A percentile compares a stretch with the other conserved stretches of the same genome.
These are phyloP conservation scores for Beroe forskalii DNA, from an alignment of 37 sponge, comb jelly and placozoan genomes.

Conservation along the genomic window DNA sequence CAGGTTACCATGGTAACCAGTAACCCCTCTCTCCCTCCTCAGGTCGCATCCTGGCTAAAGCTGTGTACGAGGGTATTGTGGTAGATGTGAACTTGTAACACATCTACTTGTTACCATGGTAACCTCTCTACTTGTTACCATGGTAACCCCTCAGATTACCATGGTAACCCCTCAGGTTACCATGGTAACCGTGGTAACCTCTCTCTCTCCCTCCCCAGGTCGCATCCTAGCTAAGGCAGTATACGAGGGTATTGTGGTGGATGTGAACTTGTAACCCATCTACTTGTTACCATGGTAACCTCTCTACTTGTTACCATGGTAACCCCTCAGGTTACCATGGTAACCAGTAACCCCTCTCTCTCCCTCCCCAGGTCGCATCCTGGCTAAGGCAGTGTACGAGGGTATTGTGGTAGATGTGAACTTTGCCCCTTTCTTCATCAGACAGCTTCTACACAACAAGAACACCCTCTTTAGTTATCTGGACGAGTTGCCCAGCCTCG, in stretches of 20 bases:
- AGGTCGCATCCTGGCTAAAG: neutral
- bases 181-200: too few relatives aligned
- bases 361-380: neutral
- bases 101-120: too few relatives aligned
- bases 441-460: conserved; percentile 74
- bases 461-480: conserved; percentile 74
- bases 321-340: too few relatives aligned
- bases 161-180: too few relatives aligned
- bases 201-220: neutral
- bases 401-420: conserved; percentile 94
- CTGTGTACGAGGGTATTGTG: conserved; percentile 82
- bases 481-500: conserved; percentile 91
- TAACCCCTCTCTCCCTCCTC: neutral
- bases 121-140: too few relatives aligned
- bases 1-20: too few relatives aligned
- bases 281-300: too few relatives aligned
- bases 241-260: conserved; percentile 87
- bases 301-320: too few relatives aligned
- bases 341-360: too few relatives aligned
- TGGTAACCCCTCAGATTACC: too few relatives aligned
- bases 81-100: conserved; percentile 92
- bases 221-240: neutral
- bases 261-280: too few relatives aligned
- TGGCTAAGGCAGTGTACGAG: conserved; percentile 65
- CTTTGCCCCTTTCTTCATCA: conserved; percentile 90